Base-by-base conservation (phyloP, 2,888 invertebrate species). In the Hirtodrosophila cameraria region DNA sequence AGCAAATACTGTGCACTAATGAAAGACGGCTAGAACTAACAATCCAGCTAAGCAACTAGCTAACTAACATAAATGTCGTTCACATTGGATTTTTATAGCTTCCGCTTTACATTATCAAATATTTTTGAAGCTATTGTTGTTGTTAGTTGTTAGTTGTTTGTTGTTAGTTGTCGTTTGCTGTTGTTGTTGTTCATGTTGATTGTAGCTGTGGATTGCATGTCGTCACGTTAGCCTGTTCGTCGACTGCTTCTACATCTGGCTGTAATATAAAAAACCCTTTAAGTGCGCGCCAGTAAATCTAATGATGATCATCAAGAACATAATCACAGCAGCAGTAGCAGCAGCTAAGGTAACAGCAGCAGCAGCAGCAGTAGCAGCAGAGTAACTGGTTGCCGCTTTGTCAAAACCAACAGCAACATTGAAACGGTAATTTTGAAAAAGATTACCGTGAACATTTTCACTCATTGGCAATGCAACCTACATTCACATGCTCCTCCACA, bases 91-190 rank as follows among this genome's bases (percentile, higher is more conserved):
- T 60, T 75, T 85, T 72, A 86, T 69, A 61, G 85, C 73, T 82
- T 82, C 82, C 82, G 87, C 85, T 82, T 86, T 72, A 54, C 75
- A 85, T 82, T 86, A 85, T 85, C 82, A 82, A 82, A 86, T 86
- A 86, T 81, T 82, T 84, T 84, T 75, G 72, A 48, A 62, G 49
- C 27, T 18, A 27, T 41, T 45, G 48, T 31, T 54, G 52, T 36
- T 39, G 53, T 18, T 38, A n/a, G n/a, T n/a, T n/a, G n/a, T n/a
- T n/a, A n/a, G n/a, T n/a, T n/a, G n/a, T n/a, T 23, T 23, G 23
- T 23, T 23, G 18, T 20, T 20, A 5, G 18, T 20, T 20, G 18
- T 20, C 5, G 3, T 20, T 20, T 2, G 62, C 35, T 46, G 42
- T 52, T 52, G 25, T 53, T 48, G 38, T 27, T 11, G 33, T 38